A percentile compares a stretch with the other conserved stretches of the same genome.
These are phyloP conservation scores for Myrmophylax atrothorax DNA, from an alignment of 2,113 vertebrate genomes.

Conservation along the genomic window DNA sequence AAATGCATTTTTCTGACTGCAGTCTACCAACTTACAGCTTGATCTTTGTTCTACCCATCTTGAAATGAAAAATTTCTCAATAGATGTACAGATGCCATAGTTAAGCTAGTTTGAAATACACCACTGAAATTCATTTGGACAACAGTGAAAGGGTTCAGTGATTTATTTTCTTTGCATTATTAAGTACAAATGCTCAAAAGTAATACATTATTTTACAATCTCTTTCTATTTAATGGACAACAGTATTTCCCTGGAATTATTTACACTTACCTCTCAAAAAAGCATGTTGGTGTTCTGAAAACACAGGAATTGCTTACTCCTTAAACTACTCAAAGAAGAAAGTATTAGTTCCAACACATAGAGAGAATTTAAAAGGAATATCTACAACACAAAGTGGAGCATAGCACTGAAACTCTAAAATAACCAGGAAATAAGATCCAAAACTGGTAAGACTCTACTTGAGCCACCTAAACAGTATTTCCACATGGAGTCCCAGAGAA, in stretches of 20 bases:
- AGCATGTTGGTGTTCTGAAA: background rate
- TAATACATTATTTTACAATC: background rate
- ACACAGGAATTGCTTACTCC: background rate
- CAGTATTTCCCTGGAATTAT: background rate
- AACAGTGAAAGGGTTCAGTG: background rate
- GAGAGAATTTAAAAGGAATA: background rate
- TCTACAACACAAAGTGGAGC: background rate
- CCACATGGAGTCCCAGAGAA: background rate
- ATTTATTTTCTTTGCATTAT: background rate
- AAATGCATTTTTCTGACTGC: background rate
- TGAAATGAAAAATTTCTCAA: background rate
- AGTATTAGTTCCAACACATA: background rate
- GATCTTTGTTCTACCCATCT: background rate
- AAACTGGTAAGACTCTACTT: background rate
- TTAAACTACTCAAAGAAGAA: background rate
- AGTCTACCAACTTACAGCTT: background rate
- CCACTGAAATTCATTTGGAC: background rate
- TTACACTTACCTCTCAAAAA: background rate
- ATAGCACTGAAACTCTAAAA: background rate
- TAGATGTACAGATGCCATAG: background rate
- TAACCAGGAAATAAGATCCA: background rate
- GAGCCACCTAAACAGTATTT: background rate
- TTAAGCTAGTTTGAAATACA: background rate
- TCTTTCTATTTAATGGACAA: background rate
- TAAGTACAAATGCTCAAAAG: background rate